Evolutionary conservation across 92 coral and sea anemone species (phyloP), one percentile per base, ranked within the genome.

Genomic region (Siderastrea radians): DNA sequence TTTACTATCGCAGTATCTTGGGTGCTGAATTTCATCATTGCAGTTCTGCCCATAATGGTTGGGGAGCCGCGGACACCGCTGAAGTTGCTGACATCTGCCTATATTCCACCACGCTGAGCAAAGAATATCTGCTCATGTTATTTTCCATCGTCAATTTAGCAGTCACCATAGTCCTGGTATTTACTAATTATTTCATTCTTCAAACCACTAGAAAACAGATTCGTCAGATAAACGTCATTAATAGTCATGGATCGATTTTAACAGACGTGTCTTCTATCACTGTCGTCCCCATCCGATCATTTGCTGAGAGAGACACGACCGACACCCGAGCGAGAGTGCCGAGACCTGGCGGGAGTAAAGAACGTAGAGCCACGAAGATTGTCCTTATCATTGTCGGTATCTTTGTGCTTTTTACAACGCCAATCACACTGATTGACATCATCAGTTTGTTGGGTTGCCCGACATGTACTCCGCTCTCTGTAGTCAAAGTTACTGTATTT

Each of bases 391-490:
- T 96, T 7, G 99, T 96, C 0, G 98, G 98, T 7, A 63, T 96
- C 58, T 95, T 95, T 59, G 89, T 96, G 59, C 85, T 93, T 1
- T 78, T 93, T 83, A 96, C 99, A 59, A 96, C 96, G 19, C 99
- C 99, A 19, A 96, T 96, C 49, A 96, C 96, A 74, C 87, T 95
- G 60, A 92, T 96, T 78, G 99, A 96, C 68, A 70, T 95, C 4
- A 72, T 96, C 26, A 85, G 87, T 47, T 77, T 94, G 47, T 61
- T 89, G 81, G 96, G 98, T 66, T 92, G 92, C 8, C 80, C 93
- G 3, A 76, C 79, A 3, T 84, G 91, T 63, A 80, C 92, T 3
- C 96, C 99, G 9, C 89, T 96, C 3, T 75, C 85, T 46, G 64
- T 95, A 19, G 85, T 85, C 19, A 95, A 95, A 87, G 89, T 96